Percentiles rank a stretch among this genome's conserved stretches.
These are phyloP conservation scores for Cerceris ruficornis DNA, from an alignment of 2,888 invertebrate species.

Conservation along the genomic window DNA sequence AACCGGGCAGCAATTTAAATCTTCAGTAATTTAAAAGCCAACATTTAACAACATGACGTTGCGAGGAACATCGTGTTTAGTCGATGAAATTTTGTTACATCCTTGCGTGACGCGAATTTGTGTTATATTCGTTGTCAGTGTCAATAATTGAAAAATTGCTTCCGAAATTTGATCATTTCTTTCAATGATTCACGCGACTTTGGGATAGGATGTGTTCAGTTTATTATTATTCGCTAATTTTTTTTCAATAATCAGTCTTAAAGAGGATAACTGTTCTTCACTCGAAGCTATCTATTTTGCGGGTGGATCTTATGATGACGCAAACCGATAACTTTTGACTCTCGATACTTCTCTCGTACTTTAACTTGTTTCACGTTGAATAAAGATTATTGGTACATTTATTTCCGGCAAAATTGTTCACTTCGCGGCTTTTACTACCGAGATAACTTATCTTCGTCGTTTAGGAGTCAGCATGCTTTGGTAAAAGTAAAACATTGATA, in stretches of 20 bases:
- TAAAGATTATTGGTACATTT: slow-evolving; percentile 17
- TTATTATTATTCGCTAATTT: no score
- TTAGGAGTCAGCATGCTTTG: slow-evolving; percentile 18
- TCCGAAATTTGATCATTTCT: no score
- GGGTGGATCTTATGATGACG: background rate
- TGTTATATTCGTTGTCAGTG: no score
- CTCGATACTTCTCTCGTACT: background rate
- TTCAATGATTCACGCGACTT: no score
- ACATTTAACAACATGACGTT: no score
- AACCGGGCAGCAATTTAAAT: no score
- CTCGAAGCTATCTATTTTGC: background rate
- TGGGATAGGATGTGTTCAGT: no score
- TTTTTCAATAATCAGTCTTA: background rate
- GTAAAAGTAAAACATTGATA: slow-evolving; percentile 43
- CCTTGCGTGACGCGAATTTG: no score
- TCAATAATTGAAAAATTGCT: no score
- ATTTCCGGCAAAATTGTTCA: slow-evolving; percentile 41
- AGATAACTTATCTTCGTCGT: slow-evolving; percentile 47
- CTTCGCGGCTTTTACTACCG: slow-evolving; percentile 27
- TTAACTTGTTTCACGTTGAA: slow-evolving; percentile 12
- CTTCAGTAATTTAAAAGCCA: no score
- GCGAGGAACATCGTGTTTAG: no score
- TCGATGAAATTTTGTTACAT: no score
- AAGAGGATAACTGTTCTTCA: background rate
- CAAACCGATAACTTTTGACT: slow-evolving; percentile 31